A percentile compares a stretch with the other conserved stretches of the same genome.
phyloP scores from a whole-genome alignment of 2,888 invertebrate species.

The Xestia rhomboidea region DNA sequence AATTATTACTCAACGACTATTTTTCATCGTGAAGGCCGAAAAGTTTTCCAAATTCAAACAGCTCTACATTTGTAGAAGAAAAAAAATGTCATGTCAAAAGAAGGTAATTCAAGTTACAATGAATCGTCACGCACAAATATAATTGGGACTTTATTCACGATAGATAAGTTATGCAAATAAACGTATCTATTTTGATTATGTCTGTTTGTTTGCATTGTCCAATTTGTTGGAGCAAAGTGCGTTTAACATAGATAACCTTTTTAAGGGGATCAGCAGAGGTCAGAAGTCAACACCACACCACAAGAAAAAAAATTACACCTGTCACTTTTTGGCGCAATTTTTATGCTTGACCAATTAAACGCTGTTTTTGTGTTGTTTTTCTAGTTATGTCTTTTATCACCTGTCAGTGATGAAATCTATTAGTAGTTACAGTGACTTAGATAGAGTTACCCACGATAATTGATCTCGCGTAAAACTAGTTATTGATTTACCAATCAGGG shows the following conservation, averaged over 20 bases:
- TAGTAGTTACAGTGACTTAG: too few species aligned
- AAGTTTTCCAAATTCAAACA: background rate
- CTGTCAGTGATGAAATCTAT: background rate
- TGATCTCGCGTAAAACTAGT: background rate
- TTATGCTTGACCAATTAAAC: background rate
- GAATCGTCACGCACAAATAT: constrained; percentile 13
- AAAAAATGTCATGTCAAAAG: background rate
- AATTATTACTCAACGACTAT: background rate
- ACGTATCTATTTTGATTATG: constrained; percentile 41
- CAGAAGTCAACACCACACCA: too few species aligned
- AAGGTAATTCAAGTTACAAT: background rate
- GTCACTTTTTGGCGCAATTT: background rate
- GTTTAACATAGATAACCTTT: constrained; percentile 33
- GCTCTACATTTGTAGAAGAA: background rate
- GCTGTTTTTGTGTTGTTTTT: background rate
- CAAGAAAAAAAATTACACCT: constrained; percentile 1
- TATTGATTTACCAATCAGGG: background rate
- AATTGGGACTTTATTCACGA: constrained; percentile 39
- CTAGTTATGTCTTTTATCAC: background rate
- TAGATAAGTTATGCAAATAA: constrained; percentile 55
- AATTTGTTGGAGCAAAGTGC: constrained; percentile 63
- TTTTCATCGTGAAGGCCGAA: background rate
- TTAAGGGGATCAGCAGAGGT: constrained; percentile 1
- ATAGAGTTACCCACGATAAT: background rate
- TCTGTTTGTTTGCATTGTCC: constrained; percentile 52